Evolutionary conservation across 2,797 vertebrate genomes (phyloP).

Genomic region (Gastrophryne carolinensis): DNA sequence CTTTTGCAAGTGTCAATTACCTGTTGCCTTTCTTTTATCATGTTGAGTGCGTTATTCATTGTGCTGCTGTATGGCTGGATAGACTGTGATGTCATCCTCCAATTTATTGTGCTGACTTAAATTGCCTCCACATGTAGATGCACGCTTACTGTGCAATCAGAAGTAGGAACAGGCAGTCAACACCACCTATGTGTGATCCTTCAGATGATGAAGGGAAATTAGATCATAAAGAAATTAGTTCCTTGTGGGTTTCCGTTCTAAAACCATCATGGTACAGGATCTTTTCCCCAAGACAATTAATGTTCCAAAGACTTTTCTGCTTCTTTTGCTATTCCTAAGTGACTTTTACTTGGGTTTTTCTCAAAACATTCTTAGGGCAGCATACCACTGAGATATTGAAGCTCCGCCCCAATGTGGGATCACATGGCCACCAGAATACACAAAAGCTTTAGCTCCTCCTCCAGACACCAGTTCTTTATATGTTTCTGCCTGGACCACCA

Average conservation of each 20-base stretch:
- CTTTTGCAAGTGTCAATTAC: slow-evolving; percentile 11
- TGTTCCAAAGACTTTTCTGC: too few relatives aligned
- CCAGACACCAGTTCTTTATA: too few relatives aligned
- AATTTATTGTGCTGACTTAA: background rate
- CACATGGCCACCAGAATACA: too few relatives aligned
- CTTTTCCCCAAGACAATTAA: too few relatives aligned
- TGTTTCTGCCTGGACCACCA: too few relatives aligned
- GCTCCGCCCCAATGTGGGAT: too few relatives aligned
- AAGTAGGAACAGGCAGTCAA: background rate
- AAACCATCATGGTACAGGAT: background rate
- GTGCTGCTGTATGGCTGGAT: slow-evolving; percentile 6
- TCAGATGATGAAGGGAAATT: background rate
- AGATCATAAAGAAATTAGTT: slow-evolving; percentile 7
- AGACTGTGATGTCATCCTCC: slow-evolving; percentile 7
- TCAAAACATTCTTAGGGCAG: too few relatives aligned
- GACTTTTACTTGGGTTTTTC: too few relatives aligned
- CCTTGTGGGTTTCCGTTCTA: background rate
- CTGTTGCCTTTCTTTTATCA: slow-evolving; percentile 21
- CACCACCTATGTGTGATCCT: background rate
- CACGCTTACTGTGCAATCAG: background rate
- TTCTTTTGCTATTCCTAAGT: too few relatives aligned
- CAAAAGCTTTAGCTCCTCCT: too few relatives aligned
- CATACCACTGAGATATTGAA: too few relatives aligned
- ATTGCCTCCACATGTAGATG: slow-evolving; percentile 13
- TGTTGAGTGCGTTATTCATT: slow-evolving; percentile 21